phyloP scores from a whole-genome alignment of 2,888 invertebrate genomes.

The Tricholauxania praeusta region DNA sequence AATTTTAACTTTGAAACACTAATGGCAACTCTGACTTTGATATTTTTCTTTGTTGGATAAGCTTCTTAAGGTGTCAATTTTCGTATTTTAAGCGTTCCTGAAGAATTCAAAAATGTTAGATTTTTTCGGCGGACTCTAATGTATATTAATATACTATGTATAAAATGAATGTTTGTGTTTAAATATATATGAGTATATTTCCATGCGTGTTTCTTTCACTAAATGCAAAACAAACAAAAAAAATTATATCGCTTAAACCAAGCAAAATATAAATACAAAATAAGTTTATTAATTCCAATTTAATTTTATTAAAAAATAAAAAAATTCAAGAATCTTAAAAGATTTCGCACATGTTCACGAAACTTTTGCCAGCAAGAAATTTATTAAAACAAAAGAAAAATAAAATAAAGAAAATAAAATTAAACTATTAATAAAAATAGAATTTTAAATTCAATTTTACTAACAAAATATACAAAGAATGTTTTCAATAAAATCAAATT shows the following conservation, averaged over 20 bases:
- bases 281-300: not conserved
- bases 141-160: too few relatives aligned
- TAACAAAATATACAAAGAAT: conserved; percentile 11
- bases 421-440: conserved; percentile 1
- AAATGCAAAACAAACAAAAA: conserved; percentile 1
- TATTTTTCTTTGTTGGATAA: too few relatives aligned
- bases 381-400: not conserved
- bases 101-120: not conserved
- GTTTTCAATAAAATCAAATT: conserved; percentile 15
- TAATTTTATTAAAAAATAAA: not conserved
- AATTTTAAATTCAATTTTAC: conserved; percentile 12
- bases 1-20: too few relatives aligned
- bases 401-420: not conserved
- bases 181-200: not conserved
- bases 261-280: not conserved
- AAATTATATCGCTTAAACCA: not conserved
- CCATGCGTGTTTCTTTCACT: too few relatives aligned
- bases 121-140: too few relatives aligned
- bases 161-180: too few relatives aligned
- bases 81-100: not conserved
- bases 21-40: too few relatives aligned
- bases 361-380: conserved; percentile 3
- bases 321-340: not conserved
- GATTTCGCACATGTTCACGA: not conserved
- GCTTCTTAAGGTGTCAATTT: too few relatives aligned